Evolutionary conservation across 2,797 vertebrate genomes (phyloP).

Genomic region (Sebastes taczanowskii): DNA sequence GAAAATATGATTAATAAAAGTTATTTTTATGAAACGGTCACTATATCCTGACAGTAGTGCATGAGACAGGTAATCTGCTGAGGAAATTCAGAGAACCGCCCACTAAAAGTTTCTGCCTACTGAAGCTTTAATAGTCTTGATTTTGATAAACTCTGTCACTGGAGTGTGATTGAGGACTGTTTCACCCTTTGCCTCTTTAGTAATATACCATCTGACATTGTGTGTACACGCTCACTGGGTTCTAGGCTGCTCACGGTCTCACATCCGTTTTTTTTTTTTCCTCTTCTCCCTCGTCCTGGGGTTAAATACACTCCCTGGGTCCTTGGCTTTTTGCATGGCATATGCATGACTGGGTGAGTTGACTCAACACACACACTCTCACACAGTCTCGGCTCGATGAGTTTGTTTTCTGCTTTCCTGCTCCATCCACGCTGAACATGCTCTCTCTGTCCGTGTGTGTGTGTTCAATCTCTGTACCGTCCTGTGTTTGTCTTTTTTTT

Average conservation of each 20-base stretch:
- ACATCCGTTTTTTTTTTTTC: conserved; percentile 9
- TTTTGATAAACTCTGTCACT: neutral
- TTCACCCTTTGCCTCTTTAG: neutral
- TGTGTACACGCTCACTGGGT: conserved; percentile 6
- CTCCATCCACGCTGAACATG: conserved; percentile 46
- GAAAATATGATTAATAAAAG: too few species aligned
- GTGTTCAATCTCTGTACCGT: neutral
- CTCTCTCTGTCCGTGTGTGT: conserved; percentile 44
- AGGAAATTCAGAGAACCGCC: too few species aligned
- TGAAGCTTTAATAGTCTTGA: neutral
- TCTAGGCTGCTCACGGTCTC: conserved; percentile 53
- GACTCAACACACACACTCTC: conserved; percentile 56
- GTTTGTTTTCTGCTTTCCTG: conserved; percentile 28
- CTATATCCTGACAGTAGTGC: too few species aligned
- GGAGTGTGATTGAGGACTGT: neutral
- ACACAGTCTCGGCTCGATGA: conserved; percentile 28
- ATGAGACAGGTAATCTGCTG: too few species aligned
- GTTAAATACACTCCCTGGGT: conserved; percentile 59
- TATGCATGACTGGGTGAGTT: conserved; percentile 85
- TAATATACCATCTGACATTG: neutral
- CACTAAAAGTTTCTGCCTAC: too few species aligned
- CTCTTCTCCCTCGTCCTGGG: conserved; percentile 55
- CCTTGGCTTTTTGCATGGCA: conserved; percentile 82
- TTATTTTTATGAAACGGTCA: too few species aligned
- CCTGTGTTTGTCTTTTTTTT: conserved; percentile 18